These are phyloP conservation scores for Auanema freiburgensis DNA, from an alignment of 2,888 invertebrate genomes.

Conservation along the genomic window DNA sequence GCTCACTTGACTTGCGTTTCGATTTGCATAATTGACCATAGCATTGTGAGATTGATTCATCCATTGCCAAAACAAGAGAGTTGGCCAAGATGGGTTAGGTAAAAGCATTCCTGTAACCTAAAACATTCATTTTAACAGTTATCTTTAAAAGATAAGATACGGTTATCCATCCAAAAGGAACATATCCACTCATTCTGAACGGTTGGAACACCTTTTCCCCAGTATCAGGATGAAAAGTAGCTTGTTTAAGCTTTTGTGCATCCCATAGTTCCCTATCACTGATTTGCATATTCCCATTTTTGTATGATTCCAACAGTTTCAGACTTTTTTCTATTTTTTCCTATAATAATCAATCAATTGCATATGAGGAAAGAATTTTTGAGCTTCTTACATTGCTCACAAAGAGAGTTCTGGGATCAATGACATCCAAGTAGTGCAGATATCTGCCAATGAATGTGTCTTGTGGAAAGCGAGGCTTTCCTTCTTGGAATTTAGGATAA, in stretches of 20 bases:
- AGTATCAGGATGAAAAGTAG: constrained; percentile 62
- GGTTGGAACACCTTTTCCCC: constrained; percentile 69
- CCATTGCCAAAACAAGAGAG: constrained; percentile 70
- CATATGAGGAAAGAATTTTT: not conserved
- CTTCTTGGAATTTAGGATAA: constrained; percentile 50
- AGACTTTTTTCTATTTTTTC: constrained; percentile 64
- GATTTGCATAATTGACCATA: constrained; percentile 69
- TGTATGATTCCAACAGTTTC: constrained; percentile 65
- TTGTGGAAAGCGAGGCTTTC: constrained; percentile 54
- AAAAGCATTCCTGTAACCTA: constrained; percentile 68
- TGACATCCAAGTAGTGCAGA: constrained; percentile 67
- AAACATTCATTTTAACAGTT: not conserved
- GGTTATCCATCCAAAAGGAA: constrained; percentile 68
- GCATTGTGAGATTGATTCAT: constrained; percentile 70
- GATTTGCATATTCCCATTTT: constrained; percentile 54
- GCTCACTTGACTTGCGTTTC: constrained; percentile 68
- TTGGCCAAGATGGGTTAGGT: constrained; percentile 66
- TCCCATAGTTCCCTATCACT: constrained; percentile 67
- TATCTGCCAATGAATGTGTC: constrained; percentile 66
- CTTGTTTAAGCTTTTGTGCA: constrained; percentile 67
- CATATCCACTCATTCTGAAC: constrained; percentile 69
- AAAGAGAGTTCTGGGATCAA: constrained; percentile 68
- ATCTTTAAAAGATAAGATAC: constrained; percentile 48
- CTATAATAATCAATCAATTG: constrained; percentile 45
- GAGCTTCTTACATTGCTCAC: constrained; percentile 64